These are phyloP conservation scores for Hystrix brachyura DNA, from an alignment of 2,113 vertebrate species.

Conservation along the genomic window DNA sequence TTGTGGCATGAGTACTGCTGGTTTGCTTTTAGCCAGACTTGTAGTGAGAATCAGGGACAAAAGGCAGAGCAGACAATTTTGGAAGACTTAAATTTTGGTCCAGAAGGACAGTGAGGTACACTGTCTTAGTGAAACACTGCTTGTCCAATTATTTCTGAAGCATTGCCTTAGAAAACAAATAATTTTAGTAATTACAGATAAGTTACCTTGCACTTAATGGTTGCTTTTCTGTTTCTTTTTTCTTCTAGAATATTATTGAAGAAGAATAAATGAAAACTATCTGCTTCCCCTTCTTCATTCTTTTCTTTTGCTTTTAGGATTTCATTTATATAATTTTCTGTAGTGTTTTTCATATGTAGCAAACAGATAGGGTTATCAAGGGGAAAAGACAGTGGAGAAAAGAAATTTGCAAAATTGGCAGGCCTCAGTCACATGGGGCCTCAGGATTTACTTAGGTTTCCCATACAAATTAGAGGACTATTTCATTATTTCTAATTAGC, in stretches of 20 bases:
- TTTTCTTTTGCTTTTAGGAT: not conserved
- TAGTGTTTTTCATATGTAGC: not conserved
- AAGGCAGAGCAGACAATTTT: not conserved
- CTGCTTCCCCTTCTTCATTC: not conserved
- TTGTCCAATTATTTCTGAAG: not conserved
- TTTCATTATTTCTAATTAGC: not conserved
- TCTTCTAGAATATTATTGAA: conserved; percentile 9
- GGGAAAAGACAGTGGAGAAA: not conserved
- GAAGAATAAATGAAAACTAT: not conserved
- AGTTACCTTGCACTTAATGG: not conserved
- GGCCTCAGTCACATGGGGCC: not conserved
- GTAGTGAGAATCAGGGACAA: not conserved
- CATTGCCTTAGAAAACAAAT: not conserved
- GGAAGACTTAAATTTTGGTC: not conserved
- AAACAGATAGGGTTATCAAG: not conserved
- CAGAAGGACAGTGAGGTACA: not conserved
- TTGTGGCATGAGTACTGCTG: not conserved
- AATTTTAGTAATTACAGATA: conserved; percentile 23
- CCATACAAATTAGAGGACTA: not conserved
- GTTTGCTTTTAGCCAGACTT: not conserved
- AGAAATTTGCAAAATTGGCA: not conserved
- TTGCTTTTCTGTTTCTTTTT: not conserved
- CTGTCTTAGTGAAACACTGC: not conserved
- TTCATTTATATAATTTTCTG: not conserved
- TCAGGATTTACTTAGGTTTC: not conserved